Evolutionary conservation across 37 sponge, comb jelly and placozoan species (phyloP).

Genomic region (Bolinopsis microptera): DNA sequence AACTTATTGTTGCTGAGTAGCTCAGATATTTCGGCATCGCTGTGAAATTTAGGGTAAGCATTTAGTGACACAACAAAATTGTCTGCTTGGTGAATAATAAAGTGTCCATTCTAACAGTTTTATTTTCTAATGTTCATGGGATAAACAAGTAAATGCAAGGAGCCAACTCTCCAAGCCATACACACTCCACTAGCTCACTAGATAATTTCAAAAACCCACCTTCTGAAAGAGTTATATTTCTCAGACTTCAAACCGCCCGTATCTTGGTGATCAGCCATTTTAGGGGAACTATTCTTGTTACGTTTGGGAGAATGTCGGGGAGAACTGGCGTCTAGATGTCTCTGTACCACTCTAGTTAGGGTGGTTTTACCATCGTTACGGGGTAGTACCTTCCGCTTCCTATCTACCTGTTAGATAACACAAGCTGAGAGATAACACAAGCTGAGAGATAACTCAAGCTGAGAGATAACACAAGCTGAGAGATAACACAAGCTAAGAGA

Average conservation of each 20-base stretch:
- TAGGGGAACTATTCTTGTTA: neutral
- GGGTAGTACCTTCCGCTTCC: neutral
- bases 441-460: no score
- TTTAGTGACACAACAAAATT: no score
- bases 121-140: no score
- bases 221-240: neutral
- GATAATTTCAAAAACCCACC: neutral
- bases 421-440: no score
- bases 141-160: no score
- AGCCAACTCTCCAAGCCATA: no score
- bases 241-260: neutral
- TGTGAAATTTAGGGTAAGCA: no score
- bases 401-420: neutral
- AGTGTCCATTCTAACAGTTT: no score
- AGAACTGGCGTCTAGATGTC: neutral
- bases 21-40: neutral
- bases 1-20: neutral
- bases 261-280: neutral
- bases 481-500: no score
- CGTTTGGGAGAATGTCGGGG: neutral
- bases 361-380: neutral
- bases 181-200: neutral
- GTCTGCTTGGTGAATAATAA: no score
- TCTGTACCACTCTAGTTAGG: slow-evolving; percentile 6
- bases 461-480: no score